phyloP scores from a whole-genome alignment of 2,888 invertebrate genomes.

The Cosmia pyralina region DNA sequence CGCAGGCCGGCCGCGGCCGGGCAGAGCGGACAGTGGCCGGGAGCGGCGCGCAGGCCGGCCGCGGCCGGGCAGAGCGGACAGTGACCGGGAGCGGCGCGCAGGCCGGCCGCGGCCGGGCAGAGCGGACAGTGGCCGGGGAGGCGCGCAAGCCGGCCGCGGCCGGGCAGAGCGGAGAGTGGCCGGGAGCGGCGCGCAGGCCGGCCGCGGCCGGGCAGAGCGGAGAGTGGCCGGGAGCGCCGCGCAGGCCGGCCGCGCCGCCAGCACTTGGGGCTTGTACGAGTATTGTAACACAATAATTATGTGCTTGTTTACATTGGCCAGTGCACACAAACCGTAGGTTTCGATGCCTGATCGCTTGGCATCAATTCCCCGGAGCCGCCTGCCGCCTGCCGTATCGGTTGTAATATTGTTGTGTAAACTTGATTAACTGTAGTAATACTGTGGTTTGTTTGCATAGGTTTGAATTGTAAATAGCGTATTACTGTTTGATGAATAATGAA shows the following conservation, averaged over 20 bases:
- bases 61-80: neutral
- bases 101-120: neutral
- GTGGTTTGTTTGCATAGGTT: slow-evolving; percentile 31
- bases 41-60: neutral
- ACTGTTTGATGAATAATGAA: slow-evolving; percentile 42
- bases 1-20: neutral
- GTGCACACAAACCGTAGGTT: slow-evolving; percentile 40
- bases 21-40: too few species aligned
- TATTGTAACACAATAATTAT: slow-evolving; percentile 40
- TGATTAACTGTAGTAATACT: slow-evolving; percentile 32
- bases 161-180: neutral
- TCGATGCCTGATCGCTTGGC: slow-evolving; percentile 31
- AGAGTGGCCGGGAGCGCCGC: neutral
- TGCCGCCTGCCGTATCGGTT: neutral
- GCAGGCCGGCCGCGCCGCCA: slow-evolving; percentile 38
- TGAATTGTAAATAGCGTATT: slow-evolving; percentile 38
- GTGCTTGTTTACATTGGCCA: slow-evolving; percentile 44
- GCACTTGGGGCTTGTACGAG: neutral
- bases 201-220: neutral
- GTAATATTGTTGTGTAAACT: slow-evolving; percentile 54
- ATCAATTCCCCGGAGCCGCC: slow-evolving; percentile 34
- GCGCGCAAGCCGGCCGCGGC: neutral
- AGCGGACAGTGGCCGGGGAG: neutral
- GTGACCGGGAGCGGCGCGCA: too few species aligned
- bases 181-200: too few species aligned